A percentile compares a stretch with the other conserved stretches of the same genome.
Conservation (phyloP, 1,140 invertebrate genomes). For the Bemisia tabaci region DNA sequence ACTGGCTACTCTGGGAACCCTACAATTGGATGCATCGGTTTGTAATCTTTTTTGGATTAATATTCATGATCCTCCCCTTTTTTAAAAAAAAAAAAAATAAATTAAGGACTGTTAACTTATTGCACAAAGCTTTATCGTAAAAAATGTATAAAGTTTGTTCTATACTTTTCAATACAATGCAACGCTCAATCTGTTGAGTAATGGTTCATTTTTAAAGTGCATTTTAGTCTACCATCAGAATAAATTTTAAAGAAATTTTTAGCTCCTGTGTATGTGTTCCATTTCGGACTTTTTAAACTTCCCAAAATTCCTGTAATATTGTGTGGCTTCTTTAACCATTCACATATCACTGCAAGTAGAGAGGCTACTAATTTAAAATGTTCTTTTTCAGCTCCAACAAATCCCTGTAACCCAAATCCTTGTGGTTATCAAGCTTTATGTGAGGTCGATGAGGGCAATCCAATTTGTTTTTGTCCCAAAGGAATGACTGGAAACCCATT, state of each 20-base stretch:
- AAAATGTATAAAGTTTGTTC: no score
- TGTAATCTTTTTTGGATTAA: conserved; percentile 17
- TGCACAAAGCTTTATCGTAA: no score
- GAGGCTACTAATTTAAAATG: not conserved
- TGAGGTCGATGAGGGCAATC: conserved; percentile 70
- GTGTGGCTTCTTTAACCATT: not conserved
- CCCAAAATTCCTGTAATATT: no score
- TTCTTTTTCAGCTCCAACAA: conserved; percentile 41
- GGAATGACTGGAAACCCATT: conserved; percentile 83
- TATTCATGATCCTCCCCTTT: not conserved
- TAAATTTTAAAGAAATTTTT: no score
- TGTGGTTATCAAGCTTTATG: conserved; percentile 72
- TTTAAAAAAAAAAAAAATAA: not conserved
- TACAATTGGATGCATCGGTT: conserved; percentile 34
- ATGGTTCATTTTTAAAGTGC: no score
- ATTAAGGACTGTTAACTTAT: not conserved
- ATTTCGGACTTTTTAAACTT: no score
- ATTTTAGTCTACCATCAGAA: no score
- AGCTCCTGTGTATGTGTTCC: no score
- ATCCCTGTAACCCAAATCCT: conserved; percentile 69
- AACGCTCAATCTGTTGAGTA: no score
- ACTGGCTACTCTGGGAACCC: conserved; percentile 59
- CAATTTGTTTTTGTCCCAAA: conserved; percentile 78
- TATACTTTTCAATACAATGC: no score
- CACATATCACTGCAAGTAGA: not conserved